Evolutionary conservation across 2,888 invertebrate species (phyloP), one percentile per base, ranked within the genome.

Genomic region (Tridacna gigas): DNA sequence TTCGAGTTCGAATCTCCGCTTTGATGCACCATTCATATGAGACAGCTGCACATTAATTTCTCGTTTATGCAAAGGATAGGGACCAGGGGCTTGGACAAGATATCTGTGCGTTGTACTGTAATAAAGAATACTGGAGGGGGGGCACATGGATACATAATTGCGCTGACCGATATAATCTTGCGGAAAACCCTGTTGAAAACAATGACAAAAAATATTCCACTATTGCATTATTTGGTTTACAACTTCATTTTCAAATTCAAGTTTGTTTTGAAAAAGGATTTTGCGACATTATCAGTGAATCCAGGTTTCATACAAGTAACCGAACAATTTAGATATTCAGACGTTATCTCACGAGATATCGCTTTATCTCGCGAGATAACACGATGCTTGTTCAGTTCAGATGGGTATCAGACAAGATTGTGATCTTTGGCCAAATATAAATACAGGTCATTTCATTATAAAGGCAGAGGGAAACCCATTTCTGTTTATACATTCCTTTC

Each of bases 281-380:
- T 45, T 48, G 56, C 51, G 60, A 76, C 75, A n/a, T 56, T 80
- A 75, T 80, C 80, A 60, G 13, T 20, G 51, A 67, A 63, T 69
- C 71, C 79, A 60, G 47, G 79, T 79, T 66, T 74, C 67, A 65
- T 51, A 74, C 75, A 69, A 67, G 82, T 79, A 69, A 82, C 82
- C 71, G 63, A 75, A 78, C 79, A 75, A 82, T 82, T 67, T 48
- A 65, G 78, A 82, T 82, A 78, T 82, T 61, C 26, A 20, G 20
- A 11, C 69, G 51, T 75, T 75, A 78, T 82, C 78, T 61, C 73
- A 18, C 20, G 18, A 74, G 73, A 81, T 77, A 77, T 61, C 61
- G 71, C 26, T 25, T 37, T 18, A 77, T 60, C 56, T 77, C 26
- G 47, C 48, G 48, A 67, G 71, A 71, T 71, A 71, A 71, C 48